Evolutionary conservation across 2,888 invertebrate species (phyloP).

Genomic region (Globia sparganii): DNA sequence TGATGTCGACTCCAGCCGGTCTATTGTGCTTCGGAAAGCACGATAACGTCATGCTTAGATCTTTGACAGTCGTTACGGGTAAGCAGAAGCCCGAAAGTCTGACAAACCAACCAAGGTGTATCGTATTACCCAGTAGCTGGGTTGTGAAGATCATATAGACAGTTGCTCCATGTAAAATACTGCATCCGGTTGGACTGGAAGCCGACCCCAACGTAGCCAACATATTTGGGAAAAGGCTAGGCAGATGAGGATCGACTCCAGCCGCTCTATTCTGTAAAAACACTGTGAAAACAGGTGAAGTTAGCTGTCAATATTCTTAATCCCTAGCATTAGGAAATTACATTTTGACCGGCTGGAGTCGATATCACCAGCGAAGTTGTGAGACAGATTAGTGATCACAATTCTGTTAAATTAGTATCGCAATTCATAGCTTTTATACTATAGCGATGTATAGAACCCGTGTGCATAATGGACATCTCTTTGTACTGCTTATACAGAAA

Average conservation of each 20-base stretch:
- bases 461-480: constrained; percentile 22
- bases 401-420: background rate
- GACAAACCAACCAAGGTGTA: no score
- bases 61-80: no score
- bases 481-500: constrained; percentile 23
- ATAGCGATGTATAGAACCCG: constrained; percentile 5
- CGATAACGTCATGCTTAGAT: no score
- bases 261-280: no score
- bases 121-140: no score
- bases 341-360: background rate
- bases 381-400: background rate
- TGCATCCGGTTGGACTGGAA: no score
- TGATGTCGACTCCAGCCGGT: background rate
- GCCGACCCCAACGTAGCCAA: no score
- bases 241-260: no score
- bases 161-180: background rate
- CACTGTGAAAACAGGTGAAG: background rate
- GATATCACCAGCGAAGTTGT: background rate
- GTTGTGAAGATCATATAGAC: no score
- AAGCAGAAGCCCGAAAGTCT: no score
- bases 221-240: no score
- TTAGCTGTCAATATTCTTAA: background rate
- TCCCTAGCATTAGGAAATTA: background rate
- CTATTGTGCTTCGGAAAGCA: background rate
- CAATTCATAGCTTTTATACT: background rate